Conservation (phyloP, 1,140 invertebrate species). For the Temnothorax longispinosus region DNA sequence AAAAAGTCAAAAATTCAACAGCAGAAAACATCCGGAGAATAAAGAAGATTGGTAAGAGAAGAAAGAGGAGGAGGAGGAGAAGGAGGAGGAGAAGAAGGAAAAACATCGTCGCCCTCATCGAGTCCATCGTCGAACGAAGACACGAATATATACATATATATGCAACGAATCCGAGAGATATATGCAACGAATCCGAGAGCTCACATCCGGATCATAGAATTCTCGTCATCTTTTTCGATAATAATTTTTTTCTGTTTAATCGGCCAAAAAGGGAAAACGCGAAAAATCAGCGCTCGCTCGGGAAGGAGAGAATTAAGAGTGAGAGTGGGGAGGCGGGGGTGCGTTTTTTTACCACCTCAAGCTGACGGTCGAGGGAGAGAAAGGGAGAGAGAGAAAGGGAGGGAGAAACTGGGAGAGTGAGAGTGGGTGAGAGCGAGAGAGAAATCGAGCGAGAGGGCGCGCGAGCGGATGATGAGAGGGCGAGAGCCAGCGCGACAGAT, state of each 20-base stretch:
- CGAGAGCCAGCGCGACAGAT: conserved; percentile 71
- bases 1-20: conserved; percentile 24
- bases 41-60: background rate
- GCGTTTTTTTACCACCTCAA: too few relatives aligned
- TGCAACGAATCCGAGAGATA: too few relatives aligned
- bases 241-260: background rate
- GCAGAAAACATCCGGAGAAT: conserved; percentile 21
- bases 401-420: background rate
- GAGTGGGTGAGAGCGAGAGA: conserved; percentile 64
- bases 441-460: conserved; percentile 64
- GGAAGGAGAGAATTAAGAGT: too few relatives aligned
- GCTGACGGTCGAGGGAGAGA: too few relatives aligned
- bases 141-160: conserved; percentile 20
- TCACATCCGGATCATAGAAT: conserved; percentile 7
- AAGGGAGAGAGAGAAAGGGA: too few relatives aligned
- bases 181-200: too few relatives aligned
- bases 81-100: background rate
- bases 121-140: conserved; percentile 51
- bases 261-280: conserved; percentile 33
- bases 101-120: conserved; percentile 24
- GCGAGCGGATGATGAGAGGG: conserved; percentile 65
- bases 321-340: too few relatives aligned
- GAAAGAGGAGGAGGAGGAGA: background rate
- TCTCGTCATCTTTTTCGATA: conserved; percentile 3
- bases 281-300: background rate